Conservation (phyloP, 1,140 invertebrate genomes). For the Tyrophagus putrescentiae region DNA sequence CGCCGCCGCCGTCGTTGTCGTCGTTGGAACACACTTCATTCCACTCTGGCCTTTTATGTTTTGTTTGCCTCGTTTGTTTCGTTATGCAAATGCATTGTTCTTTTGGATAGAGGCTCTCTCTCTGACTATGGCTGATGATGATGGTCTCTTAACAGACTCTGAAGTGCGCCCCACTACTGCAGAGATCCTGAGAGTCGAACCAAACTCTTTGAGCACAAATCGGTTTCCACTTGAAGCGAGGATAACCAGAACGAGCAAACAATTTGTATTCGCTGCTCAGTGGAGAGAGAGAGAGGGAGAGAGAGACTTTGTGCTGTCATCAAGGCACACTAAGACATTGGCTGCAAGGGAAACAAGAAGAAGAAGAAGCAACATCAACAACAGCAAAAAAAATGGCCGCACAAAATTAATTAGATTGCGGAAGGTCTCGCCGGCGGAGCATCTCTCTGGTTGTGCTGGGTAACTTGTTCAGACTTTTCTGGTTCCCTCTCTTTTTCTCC, state of each 20-base stretch:
- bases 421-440: neutral
- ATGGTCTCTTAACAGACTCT: too few species aligned
- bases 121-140: too few species aligned
- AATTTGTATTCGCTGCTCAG: neutral
- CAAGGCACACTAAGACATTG: neutral
- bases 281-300: too few species aligned
- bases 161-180: too few species aligned
- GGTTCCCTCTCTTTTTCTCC: too few species aligned
- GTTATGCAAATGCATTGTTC: conserved; percentile 13
- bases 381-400: conserved; percentile 13
- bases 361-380: too few species aligned
- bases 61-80: conserved; percentile 3
- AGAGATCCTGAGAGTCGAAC: neutral
- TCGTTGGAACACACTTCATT: neutral
- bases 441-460: neutral
- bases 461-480: too few species aligned
- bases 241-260: conserved; percentile 3
- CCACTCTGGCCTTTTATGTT: neutral
- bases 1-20: neutral
- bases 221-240: conserved; percentile 12
- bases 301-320: neutral
- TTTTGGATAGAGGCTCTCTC: too few species aligned
- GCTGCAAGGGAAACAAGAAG: too few species aligned
- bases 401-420: conserved; percentile 11
- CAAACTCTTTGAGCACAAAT: conserved; percentile 13